Evolutionary conservation across 1,140 invertebrate genomes (phyloP).

Genomic region (Tetragnatha versicolor): DNA sequence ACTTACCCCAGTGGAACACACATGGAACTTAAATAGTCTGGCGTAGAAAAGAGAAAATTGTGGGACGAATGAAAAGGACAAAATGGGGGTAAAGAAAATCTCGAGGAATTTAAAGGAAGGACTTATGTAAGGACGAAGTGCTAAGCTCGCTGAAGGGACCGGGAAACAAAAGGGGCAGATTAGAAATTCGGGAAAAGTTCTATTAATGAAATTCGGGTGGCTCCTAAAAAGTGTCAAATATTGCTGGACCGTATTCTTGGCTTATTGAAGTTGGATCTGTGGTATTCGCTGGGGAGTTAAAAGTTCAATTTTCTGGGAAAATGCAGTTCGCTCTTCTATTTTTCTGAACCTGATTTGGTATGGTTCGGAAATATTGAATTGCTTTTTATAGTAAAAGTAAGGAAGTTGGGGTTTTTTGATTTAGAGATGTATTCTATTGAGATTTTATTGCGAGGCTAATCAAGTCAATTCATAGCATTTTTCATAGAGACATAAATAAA

Average conservation of each 20-base stretch:
- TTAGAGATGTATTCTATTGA: no score
- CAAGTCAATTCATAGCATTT: no score
- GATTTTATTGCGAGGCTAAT: no score
- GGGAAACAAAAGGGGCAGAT: neutral
- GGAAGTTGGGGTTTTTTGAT: no score
- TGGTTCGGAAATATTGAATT: no score
- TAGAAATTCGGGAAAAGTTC: slow-evolving; percentile 13
- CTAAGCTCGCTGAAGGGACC: slow-evolving; percentile 23
- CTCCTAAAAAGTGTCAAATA: slow-evolving; percentile 24
- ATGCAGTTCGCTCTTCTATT: no score
- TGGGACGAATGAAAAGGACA: slow-evolving; percentile 22
- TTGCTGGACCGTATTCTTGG: neutral
- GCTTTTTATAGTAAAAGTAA: no score
- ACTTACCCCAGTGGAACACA: neutral
- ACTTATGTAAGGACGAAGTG: slow-evolving; percentile 5
- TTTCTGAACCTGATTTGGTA: no score
- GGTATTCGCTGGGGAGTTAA: neutral
- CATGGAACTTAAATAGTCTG: slow-evolving; percentile 30
- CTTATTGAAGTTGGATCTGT: neutral
- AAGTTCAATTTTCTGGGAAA: slow-evolving; percentile 16
- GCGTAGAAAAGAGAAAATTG: slow-evolving; percentile 32
- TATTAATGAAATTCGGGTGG: slow-evolving; percentile 36
- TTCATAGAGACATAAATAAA: no score
- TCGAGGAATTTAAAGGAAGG: neutral
- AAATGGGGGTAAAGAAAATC: slow-evolving; percentile 18